Evolutionary conservation across 2,797 vertebrate species (phyloP), one percentile per base, ranked within the genome.

Genomic region (Brachymystax lenok): DNA sequence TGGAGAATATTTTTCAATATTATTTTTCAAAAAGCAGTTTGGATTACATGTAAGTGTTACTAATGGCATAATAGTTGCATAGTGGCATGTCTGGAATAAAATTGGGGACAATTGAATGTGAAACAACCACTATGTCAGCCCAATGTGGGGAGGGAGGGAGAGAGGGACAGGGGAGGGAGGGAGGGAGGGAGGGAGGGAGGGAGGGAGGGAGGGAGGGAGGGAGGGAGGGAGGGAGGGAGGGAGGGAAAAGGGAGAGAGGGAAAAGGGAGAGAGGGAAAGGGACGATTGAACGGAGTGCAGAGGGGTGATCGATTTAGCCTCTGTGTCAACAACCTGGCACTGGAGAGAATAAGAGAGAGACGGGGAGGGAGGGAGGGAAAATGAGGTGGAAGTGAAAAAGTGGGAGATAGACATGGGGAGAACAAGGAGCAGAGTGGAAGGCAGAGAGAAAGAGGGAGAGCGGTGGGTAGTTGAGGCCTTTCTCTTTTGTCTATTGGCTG

Each of bases 221-320:
- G 59, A 75, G 79, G 27, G 27, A 71, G 74, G 68, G 46, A 74
- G 64, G 76, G 77, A 61, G 27, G 51, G 28, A 69, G 33, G 35
- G 12, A 28, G 19, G 24, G 71, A 75, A n/a, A n/a, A n/a, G 61
- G 24, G 50, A 46, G 40, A 56, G 59, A 69, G 61, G 51, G 75
- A 52, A 52, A 33, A 77, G 71, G 50, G 67, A 77, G 50, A 46
- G 40, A 77, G 70, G 35, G 75, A 72, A 72, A 73, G n/a, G 17
- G 66, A 64, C 8, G 70, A 63, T 54, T 12, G 54, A 33, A 19
- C 16, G 16, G 73, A 77, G 78, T 74, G 67, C 75, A 77, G 68
- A 77, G 76, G 74, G 74, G 77, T 46, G 83, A 86, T 88, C 85
- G 82, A 88, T 88, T 85, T 77, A 77, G 85, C 75, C 83, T 84